These are phyloP conservation scores for Sylvietta virens DNA, from an alignment of 2,113 vertebrate species.

Conservation along the genomic window DNA sequence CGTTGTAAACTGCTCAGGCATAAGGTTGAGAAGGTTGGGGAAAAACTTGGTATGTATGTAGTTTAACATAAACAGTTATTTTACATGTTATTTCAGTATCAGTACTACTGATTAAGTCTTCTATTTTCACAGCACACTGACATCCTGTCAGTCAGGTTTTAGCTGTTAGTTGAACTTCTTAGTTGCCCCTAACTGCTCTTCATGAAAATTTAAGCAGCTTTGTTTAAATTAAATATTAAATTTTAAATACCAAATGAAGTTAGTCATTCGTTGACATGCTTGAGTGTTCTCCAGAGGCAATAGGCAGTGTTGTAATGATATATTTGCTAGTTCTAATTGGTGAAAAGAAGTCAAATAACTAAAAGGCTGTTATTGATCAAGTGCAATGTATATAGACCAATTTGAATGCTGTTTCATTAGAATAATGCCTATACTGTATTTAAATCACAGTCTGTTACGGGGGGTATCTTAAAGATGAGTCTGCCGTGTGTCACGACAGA, in stretches of 20 bases:
- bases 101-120: background rate
- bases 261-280: background rate
- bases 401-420: background rate
- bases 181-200: background rate
- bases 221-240: background rate
- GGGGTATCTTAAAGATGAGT: fast-evolving
- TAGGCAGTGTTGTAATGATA: background rate
- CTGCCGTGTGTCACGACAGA: fast-evolving
- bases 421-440: background rate
- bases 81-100: background rate
- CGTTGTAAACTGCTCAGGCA: background rate
- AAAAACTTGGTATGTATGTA: background rate
- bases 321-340: background rate
- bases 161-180: background rate
- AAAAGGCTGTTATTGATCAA: background rate
- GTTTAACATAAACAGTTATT: background rate
- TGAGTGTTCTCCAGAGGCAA: background rate
- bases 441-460: background rate
- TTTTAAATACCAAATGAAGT: background rate
- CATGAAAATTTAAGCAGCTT: background rate
- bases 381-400: background rate
- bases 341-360: background rate
- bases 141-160: background rate
- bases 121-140: background rate
- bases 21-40: background rate